Conservation (phyloP, 1,140 invertebrate genomes). For the Meloidogyne floridensis region DNA sequence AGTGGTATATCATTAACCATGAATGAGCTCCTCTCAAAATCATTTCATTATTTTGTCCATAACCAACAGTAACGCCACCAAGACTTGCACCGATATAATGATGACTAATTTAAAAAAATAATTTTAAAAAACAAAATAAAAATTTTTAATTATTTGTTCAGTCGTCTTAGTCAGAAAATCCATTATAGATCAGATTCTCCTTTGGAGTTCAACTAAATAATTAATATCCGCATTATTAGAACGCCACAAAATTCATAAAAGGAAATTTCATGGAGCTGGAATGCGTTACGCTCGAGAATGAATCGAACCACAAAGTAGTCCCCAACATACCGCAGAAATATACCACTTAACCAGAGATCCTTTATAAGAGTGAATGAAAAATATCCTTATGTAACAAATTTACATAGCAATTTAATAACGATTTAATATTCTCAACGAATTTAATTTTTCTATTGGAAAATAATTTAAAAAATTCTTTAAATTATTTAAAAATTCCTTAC, state of each 20-base stretch:
- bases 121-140: background rate
- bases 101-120: conserved; percentile 34
- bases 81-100: conserved; percentile 60
- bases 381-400: background rate
- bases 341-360: background rate
- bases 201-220: background rate
- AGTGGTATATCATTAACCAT: conserved; percentile 64
- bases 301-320: background rate
- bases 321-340: background rate
- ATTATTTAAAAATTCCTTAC: conserved; percentile 36
- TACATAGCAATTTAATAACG: background rate
- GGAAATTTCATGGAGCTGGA: background rate
- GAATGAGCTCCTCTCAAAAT: conserved; percentile 59
- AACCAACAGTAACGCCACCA: conserved; percentile 57
- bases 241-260: conserved; percentile 6
- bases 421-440: background rate
- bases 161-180: conserved; percentile 7
- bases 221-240: background rate
- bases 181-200: background rate
- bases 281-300: background rate
- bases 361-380: background rate
- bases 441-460: background rate
- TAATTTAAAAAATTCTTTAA: background rate
- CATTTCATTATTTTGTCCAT: conserved; percentile 52
- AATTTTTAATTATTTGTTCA: background rate